These are phyloP conservation scores for Drosophila bocqueti DNA, from an alignment of 1,140 invertebrate species.

Conservation along the genomic window DNA sequence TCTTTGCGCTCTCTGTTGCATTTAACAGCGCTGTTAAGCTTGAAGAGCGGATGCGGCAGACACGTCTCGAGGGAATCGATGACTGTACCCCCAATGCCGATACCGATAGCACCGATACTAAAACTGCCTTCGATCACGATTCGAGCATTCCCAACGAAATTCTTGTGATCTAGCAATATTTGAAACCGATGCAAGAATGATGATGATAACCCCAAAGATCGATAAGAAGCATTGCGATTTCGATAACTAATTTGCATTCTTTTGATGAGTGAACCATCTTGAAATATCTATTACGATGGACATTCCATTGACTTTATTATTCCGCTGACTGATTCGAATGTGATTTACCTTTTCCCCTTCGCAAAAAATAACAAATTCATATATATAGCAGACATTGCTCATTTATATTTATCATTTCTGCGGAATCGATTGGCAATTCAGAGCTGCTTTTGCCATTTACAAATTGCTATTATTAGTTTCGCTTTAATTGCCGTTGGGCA, in stretches of 20 bases:
- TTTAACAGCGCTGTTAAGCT: constrained; percentile 13
- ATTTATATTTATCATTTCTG: constrained; percentile 50
- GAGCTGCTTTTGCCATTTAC: constrained; percentile 58
- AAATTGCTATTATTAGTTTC: constrained; percentile 73
- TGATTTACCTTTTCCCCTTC: constrained; percentile 16
- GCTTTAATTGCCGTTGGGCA: constrained; percentile 70
- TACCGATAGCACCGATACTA: background rate
- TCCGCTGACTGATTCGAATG: constrained; percentile 13
- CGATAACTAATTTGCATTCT: background rate
- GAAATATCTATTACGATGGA: background rate
- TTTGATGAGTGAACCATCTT: background rate
- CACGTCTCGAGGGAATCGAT: background rate
- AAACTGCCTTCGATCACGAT: background rate
- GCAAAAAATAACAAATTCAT: background rate
- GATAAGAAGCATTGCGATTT: background rate
- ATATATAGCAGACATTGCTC: constrained; percentile 16
- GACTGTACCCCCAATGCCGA: background rate
- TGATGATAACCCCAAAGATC: background rate
- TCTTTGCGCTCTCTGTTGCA: constrained; percentile 8
- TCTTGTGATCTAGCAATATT: background rate
- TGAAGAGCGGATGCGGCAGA: constrained; percentile 14
- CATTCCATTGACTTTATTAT: constrained; percentile 26
- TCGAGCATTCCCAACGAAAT: background rate
- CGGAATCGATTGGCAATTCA: constrained; percentile 49
- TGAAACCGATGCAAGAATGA: background rate